Base-by-base conservation (phyloP, 2,113 vertebrate genomes). In the Gallinago jamesoni region DNA sequence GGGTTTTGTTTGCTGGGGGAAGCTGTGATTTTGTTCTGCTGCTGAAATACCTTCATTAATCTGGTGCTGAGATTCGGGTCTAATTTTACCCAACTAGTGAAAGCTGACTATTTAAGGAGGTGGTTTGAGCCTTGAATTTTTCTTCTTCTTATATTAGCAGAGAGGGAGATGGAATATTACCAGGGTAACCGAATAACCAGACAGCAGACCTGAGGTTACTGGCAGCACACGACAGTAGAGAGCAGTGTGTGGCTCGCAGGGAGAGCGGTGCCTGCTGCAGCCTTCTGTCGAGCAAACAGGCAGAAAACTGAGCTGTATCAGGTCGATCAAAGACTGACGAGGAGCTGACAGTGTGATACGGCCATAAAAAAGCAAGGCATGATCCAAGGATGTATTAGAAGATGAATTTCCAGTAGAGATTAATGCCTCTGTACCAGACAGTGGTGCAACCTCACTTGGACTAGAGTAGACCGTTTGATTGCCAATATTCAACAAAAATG, bases 341-440 rank as follows among this genome's bases (percentile, higher is more conserved):
- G 23, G 89, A 94, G 91, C 95, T 96, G 56, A 17, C 80, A 67
- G 81, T 10, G 77, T 41, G 84, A 35, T 79, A 30, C 1, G 55
- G 85, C 75, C 37, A 3, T 30, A 53, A 69, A 69, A 84, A 50
- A 41, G n/a, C 33, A 57, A 81, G 37, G 37, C 50, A 8, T 21
- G 72, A 55, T 86, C 89, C 89, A 90, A 84, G 91, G 86, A 27
- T 70, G 72, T 70, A 30, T 86, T 59, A 78, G 93, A 23, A 84
- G 47, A 84, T 78, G 64, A 28, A 52, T 92, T 74, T 96, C 76
- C 76, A 90, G 94, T 63, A 69, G 94, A 86, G 72, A 63, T 90
- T 1, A 59, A 67, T 92, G 89, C 76, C 1, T 21, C 93, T 89
- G 52, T 37, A 57, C 4, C 86, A 88, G 83, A 10, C 72, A 80